Conservation (phyloP, 2,888 invertebrate species). For the Willowsia nigromaculata region DNA sequence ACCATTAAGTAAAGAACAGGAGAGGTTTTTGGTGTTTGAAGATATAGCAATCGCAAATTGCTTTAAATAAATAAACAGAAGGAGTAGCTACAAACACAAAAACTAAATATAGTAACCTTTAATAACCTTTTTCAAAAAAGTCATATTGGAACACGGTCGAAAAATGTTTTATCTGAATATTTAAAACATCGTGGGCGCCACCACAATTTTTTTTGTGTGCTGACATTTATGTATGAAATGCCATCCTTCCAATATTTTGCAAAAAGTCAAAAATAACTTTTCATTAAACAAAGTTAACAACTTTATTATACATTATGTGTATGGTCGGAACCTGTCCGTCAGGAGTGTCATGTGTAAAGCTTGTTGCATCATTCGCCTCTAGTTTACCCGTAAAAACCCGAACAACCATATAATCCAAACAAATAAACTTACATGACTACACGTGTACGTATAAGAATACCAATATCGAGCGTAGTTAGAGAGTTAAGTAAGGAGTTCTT, state of each 20-base stretch:
- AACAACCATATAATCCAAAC: no score
- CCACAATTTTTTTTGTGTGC: neutral
- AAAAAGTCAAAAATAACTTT: neutral
- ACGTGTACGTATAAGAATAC: neutral
- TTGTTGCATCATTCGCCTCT: neutral
- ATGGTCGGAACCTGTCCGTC: neutral
- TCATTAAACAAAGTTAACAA: neutral
- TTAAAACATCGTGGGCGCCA: neutral
- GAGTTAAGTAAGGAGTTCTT: slow-evolving; percentile 1
- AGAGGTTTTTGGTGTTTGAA: neutral
- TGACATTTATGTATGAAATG: neutral
- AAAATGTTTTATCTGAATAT: no score
- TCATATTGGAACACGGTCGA: neutral
- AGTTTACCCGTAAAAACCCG: neutral
- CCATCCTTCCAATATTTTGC: neutral
- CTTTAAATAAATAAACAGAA: neutral
- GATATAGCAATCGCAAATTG: neutral
- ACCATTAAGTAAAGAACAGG: neutral
- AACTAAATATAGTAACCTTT: neutral
- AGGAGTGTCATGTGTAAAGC: neutral
- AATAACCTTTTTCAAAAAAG: neutral
- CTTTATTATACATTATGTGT: neutral
- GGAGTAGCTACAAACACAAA: neutral
- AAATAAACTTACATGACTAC: neutral
- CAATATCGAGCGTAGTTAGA: neutral